These are phyloP conservation scores for Crypturellus tataupa DNA, from an alignment of 2,797 vertebrate genomes.

Conservation along the genomic window DNA sequence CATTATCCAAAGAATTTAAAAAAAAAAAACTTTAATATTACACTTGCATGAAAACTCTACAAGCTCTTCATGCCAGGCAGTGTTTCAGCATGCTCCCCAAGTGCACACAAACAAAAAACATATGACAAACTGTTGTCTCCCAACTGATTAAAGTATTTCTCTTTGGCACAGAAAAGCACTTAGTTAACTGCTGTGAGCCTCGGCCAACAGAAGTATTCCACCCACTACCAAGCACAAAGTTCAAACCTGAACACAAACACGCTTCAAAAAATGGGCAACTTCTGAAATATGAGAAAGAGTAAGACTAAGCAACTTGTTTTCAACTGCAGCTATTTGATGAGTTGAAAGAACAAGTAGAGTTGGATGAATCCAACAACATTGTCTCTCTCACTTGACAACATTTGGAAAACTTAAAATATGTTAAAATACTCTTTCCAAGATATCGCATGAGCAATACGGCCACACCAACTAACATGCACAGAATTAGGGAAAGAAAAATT, in stretches of 20 bases:
- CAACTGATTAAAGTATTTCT: conserved; percentile 75
- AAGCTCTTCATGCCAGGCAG: conserved; percentile 61
- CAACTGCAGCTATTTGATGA: conserved; percentile 15
- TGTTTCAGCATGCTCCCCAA: conserved; percentile 65
- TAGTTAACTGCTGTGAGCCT: conserved; percentile 55
- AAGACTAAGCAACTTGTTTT: conserved; percentile 21
- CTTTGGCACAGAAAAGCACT: conserved; percentile 71
- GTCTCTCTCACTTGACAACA: rapidly evolving
- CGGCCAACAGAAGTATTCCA: conserved; percentile 68
- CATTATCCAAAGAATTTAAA: conserved; percentile 53
- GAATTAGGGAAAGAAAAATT: not conserved
- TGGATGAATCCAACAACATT: not conserved
- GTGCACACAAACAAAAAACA: conserved; percentile 75
- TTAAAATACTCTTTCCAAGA: conserved; percentile 22
- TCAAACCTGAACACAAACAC: conserved; percentile 53
- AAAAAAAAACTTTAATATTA: conserved; percentile 63
- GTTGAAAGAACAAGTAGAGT: not conserved
- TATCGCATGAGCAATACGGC: not conserved
- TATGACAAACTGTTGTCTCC: conserved; percentile 71
- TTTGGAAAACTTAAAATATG: not conserved
- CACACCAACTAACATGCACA: not conserved
- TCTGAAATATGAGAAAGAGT: conserved; percentile 15
- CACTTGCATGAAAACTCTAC: conserved; percentile 64
- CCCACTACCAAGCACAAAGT: conserved; percentile 71
- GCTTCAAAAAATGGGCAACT: conserved; percentile 3